These are phyloP conservation scores for Lepilemur septentrionalis DNA, from an alignment of 2,797 vertebrate species.

Conservation along the genomic window DNA sequence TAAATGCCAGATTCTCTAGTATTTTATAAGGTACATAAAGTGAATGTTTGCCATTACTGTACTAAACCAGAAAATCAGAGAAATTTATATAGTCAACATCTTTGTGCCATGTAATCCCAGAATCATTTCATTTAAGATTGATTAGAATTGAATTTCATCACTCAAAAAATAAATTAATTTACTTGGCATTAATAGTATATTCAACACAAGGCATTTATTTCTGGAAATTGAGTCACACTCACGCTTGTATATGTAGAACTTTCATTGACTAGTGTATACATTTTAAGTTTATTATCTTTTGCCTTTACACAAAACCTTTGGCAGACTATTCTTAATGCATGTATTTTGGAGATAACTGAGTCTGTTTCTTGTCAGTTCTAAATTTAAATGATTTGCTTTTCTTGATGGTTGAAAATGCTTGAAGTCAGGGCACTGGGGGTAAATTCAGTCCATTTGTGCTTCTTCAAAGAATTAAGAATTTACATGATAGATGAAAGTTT, in stretches of 20 bases:
- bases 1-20: slow-evolving; percentile 30
- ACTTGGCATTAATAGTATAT: slow-evolving; percentile 54
- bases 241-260: slow-evolving; percentile 50
- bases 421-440: slow-evolving; percentile 53
- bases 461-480: slow-evolving; percentile 73
- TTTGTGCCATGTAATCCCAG: background rate
- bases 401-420: slow-evolving; percentile 63
- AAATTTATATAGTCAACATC: slow-evolving; percentile 29
- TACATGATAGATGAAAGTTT: slow-evolving; percentile 66
- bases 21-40: slow-evolving; percentile 30
- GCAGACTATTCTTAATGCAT: slow-evolving; percentile 63
- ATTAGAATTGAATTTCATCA: slow-evolving; percentile 21
- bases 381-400: slow-evolving; percentile 74
- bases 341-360: slow-evolving; percentile 61
- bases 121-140: slow-evolving; percentile 36
- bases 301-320: slow-evolving; percentile 65
- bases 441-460: slow-evolving; percentile 70
- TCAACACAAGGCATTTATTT: slow-evolving; percentile 59
- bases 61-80: background rate
- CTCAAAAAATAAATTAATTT: slow-evolving; percentile 49
- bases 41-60: slow-evolving; percentile 30
- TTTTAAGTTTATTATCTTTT: slow-evolving; percentile 78
- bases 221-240: slow-evolving; percentile 37
- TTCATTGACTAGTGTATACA: slow-evolving; percentile 64
- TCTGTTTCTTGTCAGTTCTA: slow-evolving; percentile 76